phyloP scores from a whole-genome alignment of 2,797 vertebrate genomes.

The Coregonus suidteri region DNA sequence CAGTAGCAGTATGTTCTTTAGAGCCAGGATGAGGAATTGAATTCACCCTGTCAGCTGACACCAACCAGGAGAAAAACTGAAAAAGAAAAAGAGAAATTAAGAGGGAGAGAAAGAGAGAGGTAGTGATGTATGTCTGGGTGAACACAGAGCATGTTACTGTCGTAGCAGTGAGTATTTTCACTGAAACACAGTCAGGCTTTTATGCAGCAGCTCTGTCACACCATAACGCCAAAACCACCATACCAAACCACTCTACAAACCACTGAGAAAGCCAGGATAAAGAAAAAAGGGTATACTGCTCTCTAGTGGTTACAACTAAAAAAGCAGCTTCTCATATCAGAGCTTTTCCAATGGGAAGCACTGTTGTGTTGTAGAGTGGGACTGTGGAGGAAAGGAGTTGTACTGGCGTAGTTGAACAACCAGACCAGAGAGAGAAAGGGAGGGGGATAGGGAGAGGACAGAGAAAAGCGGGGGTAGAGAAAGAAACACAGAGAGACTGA shows the following conservation, averaged over 20 bases:
- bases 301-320: slow-evolving; percentile 1
- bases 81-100: not conserved
- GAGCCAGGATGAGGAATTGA: not conserved
- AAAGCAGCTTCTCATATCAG: not conserved
- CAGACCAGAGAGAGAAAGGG: not conserved
- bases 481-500: not conserved
- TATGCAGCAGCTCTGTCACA: not conserved
- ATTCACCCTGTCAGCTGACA: not conserved
- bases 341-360: not conserved
- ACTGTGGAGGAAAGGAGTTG: not conserved
- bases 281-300: not conserved
- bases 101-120: not conserved
- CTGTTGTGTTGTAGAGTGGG: not conserved
- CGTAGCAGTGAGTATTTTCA: not conserved
- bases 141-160: not conserved
- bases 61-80: not conserved
- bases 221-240: not conserved
- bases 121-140: not conserved
- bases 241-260: not conserved
- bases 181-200: not conserved
- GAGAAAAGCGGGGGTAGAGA: not conserved
- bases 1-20: not conserved
- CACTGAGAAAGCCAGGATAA: not conserved
- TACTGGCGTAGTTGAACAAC: not conserved
- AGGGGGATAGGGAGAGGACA: not conserved